These are phyloP conservation scores for Drosophila ambigua DNA, from an alignment of 1,140 invertebrate genomes.

Conservation along the genomic window DNA sequence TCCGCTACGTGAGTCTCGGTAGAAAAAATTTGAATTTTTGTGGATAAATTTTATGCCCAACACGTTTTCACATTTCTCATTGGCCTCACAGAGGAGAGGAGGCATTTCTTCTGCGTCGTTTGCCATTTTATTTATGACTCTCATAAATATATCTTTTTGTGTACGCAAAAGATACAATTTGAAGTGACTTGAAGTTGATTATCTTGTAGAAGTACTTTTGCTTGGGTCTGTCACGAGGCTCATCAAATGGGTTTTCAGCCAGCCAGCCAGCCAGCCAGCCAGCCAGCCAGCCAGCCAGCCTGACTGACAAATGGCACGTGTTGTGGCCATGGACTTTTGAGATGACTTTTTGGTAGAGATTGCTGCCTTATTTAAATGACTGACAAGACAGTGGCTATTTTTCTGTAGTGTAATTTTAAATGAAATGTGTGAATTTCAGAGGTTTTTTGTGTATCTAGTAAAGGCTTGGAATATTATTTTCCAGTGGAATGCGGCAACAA, in stretches of 20 bases:
- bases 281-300: background rate
- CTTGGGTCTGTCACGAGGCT: slow-evolving; percentile 33
- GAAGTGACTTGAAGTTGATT: slow-evolving; percentile 54
- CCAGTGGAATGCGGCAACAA: no score
- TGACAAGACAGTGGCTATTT: no score
- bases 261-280: background rate
- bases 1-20: slow-evolving; percentile 27
- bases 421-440: no score
- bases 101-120: slow-evolving; percentile 28
- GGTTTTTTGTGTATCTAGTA: no score
- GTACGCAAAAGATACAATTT: slow-evolving; percentile 42
- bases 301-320: slow-evolving; percentile 63
- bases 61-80: slow-evolving; percentile 59
- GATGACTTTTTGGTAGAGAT: no score
- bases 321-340: slow-evolving; percentile 8
- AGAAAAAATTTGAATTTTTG: slow-evolving; percentile 35
- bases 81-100: slow-evolving; percentile 12
- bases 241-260: slow-evolving; percentile 44
- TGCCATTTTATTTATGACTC: slow-evolving; percentile 71
- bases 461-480: no score
- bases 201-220: slow-evolving; percentile 41
- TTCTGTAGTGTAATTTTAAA: no score
- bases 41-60: slow-evolving; percentile 63
- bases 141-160: slow-evolving; percentile 69
- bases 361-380: no score